Evolutionary conservation across 1,140 invertebrate species (phyloP).

Genomic region (Caenorhabditis remanei): DNA sequence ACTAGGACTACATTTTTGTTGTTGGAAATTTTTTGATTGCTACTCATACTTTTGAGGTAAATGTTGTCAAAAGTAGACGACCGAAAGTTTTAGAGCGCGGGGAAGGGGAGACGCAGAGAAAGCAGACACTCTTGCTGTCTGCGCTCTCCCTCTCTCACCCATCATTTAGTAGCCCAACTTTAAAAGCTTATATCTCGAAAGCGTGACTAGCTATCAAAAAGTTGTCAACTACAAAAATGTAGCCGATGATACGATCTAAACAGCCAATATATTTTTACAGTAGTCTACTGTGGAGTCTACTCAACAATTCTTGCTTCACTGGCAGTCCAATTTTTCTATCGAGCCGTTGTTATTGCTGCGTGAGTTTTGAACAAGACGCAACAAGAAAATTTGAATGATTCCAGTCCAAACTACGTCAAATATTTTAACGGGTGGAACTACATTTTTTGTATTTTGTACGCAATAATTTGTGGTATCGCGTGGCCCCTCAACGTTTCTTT

Average conservation of each 20-base stretch:
- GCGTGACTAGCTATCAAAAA: no score
- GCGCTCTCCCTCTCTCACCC: no score
- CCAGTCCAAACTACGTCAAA: not conserved
- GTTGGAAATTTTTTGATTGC: not conserved
- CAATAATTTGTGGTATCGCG: not conserved
- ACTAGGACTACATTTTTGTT: not conserved
- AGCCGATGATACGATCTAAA: not conserved
- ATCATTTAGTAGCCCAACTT: no score
- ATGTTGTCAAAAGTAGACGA: no score
- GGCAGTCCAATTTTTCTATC: not conserved
- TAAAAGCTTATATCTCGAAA: no score
- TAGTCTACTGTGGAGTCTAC: not conserved
- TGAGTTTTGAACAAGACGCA: not conserved
- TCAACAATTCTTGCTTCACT: not conserved
- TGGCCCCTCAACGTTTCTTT: not conserved
- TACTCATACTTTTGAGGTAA: not conserved
- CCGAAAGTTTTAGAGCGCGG: not conserved
- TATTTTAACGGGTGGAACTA: not conserved
- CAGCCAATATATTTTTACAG: not conserved
- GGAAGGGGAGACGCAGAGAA: no score
- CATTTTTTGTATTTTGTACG: not conserved
- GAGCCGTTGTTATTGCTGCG: not conserved
- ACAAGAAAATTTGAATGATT: not conserved
- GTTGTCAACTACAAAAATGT: not conserved
- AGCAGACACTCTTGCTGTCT: no score